Evolutionary conservation across 2,113 vertebrate species (phyloP).

Genomic region (Chamaetylas fuelleborni): DNA sequence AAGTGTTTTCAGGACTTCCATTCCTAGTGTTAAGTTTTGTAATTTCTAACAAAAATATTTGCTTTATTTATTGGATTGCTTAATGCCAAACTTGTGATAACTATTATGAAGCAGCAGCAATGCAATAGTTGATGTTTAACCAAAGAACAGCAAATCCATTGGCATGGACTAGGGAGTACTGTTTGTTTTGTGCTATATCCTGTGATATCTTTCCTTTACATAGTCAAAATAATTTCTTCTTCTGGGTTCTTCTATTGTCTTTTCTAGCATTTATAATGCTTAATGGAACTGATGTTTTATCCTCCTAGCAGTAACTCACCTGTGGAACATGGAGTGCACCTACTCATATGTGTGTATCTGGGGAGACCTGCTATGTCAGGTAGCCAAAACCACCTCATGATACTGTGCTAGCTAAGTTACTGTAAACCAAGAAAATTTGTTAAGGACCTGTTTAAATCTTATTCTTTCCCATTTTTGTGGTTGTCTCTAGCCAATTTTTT

Average conservation of each 20-base stretch:
- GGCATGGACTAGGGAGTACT: accelerated
- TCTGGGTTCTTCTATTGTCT: neutral
- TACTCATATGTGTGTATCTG: accelerated
- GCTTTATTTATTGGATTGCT: neutral
- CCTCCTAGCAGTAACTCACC: neutral
- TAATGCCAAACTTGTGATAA: neutral
- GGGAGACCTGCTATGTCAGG: neutral
- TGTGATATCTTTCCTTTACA: neutral
- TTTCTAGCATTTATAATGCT: neutral
- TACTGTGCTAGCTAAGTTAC: neutral
- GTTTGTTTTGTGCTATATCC: neutral
- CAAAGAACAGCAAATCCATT: neutral
- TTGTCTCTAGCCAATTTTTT: neutral
- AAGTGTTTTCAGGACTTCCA: neutral
- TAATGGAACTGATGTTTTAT: neutral
- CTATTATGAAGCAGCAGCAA: neutral
- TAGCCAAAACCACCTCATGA: neutral
- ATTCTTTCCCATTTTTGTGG: neutral
- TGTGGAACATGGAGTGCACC: neutral
- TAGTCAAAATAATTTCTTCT: neutral
- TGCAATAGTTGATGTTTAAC: neutral
- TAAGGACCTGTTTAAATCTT: neutral
- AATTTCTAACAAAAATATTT: neutral
- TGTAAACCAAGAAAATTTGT: neutral
- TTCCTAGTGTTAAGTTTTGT: neutral